Conservation (phyloP, 2,888 invertebrate genomes). For the Melipona beecheii region DNA sequence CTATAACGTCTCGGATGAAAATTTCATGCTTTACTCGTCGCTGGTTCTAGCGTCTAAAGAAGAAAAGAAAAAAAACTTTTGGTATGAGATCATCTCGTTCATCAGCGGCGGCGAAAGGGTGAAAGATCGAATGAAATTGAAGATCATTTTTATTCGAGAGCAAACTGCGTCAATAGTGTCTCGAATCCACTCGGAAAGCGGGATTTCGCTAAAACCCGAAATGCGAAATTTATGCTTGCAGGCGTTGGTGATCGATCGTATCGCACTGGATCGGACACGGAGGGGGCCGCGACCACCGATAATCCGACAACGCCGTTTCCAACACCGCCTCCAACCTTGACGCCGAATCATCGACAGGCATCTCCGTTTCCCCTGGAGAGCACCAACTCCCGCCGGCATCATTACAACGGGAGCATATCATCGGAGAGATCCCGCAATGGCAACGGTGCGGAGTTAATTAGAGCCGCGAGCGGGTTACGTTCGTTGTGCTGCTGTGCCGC, state of each 20-base stretch:
- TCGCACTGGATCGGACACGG: slow-evolving; percentile 90
- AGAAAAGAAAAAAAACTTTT: too few species aligned
- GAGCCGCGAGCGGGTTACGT: slow-evolving; percentile 48
- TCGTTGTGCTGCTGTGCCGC: slow-evolving; percentile 24
- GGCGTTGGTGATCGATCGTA: slow-evolving; percentile 88
- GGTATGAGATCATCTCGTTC: too few species aligned
- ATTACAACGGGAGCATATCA: slow-evolving; percentile 82
- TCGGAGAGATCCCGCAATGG: slow-evolving; percentile 79
- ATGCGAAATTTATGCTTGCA: slow-evolving; percentile 18
- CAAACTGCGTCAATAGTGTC: too few species aligned
- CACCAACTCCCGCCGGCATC: slow-evolving; percentile 87
- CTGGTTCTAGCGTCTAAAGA: too few species aligned
- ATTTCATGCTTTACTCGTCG: too few species aligned
- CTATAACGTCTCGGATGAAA: too few species aligned
- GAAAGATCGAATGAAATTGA: too few species aligned
- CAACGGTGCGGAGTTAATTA: slow-evolving; percentile 75
- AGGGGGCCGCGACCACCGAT: slow-evolving; percentile 86
- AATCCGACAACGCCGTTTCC: slow-evolving; percentile 86
- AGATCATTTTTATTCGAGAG: too few species aligned
- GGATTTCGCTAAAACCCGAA: neutral
- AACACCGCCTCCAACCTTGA: slow-evolving; percentile 86
- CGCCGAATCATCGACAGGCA: slow-evolving; percentile 88
- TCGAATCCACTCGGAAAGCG: too few species aligned
- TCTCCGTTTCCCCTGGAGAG: slow-evolving; percentile 90
- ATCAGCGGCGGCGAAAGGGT: too few species aligned